Evolutionary conservation across 2,797 vertebrate species (phyloP), one percentile per base, ranked within the genome.

Genomic region (Cryptoprocta ferox): DNA sequence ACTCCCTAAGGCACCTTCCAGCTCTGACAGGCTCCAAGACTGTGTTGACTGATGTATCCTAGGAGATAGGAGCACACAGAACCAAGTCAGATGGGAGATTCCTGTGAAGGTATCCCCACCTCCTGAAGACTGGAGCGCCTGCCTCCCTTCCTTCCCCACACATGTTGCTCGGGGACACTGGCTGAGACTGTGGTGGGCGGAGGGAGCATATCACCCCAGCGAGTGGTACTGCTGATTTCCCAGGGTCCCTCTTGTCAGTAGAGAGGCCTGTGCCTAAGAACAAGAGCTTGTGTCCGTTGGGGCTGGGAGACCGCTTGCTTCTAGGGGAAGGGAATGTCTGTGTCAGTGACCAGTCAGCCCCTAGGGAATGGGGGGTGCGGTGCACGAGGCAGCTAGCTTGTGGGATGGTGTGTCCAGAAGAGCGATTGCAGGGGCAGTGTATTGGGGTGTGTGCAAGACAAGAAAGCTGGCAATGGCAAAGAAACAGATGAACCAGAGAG

Each of bases 1-100:
- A 83, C 96, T 98, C 95, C 97, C 97, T 97, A 83, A 94, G 96
- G 98, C 96, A 86, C 92, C 97, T 98, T 97, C 96, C 61, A 93
- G 89, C 97, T 97, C 95, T 95, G 97, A 97, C 97, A 98, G 93
- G 84, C 96, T 96, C 53, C 1, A 7, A 97, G 95, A 87, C 84
- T 88, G 14, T 98, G 97, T 98, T 98, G 98, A 98, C 96, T 97
- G 97, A 98, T 97, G 97, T 97, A 94, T 97, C 97, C 97, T 98
- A 97, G 97, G 97, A 98, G 97, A 98, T 91, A 61, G 94, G 75
- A 91, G 94, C 95, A 98, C 73, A 97, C 66, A 92, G 93, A 97
- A 96, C 70, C 28, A 1, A 97, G 95, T 97, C 61, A 95, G 68
- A 96, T 84, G 66, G 90, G 96, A 97, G 97, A 96, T 95, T 95